Conservation (phyloP, 2,113 vertebrate species). For the Oncorhynchus masou region DNA sequence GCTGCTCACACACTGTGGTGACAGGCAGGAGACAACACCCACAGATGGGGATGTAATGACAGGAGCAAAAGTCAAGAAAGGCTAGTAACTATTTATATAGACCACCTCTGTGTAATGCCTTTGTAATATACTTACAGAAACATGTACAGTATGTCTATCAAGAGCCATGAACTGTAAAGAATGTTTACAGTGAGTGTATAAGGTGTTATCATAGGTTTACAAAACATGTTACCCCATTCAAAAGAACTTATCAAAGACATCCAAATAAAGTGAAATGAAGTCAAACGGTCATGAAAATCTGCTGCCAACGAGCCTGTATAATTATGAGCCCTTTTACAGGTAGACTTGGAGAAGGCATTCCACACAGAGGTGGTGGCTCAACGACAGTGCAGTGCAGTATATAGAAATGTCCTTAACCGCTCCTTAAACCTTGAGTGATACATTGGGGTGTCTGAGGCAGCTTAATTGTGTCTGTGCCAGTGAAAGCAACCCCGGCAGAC, state of each 20-base stretch:
- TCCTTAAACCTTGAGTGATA: constrained; percentile 22
- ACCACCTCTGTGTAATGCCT: background rate
- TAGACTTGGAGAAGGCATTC: background rate
- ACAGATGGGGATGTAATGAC: constrained; percentile 34
- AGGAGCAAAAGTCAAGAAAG: constrained; percentile 10
- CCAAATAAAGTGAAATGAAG: background rate
- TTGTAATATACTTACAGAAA: background rate
- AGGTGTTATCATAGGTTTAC: background rate
- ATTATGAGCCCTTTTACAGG: background rate
- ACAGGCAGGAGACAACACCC: constrained; percentile 10
- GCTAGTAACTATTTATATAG: constrained; percentile 16
- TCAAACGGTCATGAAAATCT: background rate
- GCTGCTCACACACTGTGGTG: constrained; percentile 21
- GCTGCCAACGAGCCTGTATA: background rate
- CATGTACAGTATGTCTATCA: background rate
- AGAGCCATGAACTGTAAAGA: background rate
- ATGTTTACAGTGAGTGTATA: background rate
- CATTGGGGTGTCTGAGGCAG: constrained; percentile 22
- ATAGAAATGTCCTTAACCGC: constrained; percentile 37
- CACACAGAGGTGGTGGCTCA: constrained; percentile 18
- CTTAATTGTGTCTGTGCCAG: constrained; percentile 43
- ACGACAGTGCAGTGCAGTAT: constrained; percentile 21
- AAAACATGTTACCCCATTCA: background rate
- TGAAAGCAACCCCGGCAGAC: constrained; percentile 22
- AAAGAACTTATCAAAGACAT: background rate